phyloP scores from a whole-genome alignment of 2,797 vertebrate genomes.

The Malacoraja senta region DNA sequence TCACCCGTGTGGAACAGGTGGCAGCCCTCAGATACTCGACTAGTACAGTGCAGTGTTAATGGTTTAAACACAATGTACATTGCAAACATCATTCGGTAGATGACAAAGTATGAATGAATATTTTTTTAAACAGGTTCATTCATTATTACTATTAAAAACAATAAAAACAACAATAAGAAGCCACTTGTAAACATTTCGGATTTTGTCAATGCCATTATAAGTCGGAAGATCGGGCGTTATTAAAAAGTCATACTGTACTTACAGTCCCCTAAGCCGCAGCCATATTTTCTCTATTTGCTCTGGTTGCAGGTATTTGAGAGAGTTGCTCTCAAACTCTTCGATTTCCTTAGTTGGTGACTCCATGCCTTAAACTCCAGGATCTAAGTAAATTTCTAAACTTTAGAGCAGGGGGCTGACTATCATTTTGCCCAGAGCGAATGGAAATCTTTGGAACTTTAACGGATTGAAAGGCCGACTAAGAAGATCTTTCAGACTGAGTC shows the following conservation, averaged over 20 bases:
- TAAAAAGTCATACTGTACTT: constrained; percentile 60
- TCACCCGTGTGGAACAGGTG: not conserved
- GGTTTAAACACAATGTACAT: not conserved
- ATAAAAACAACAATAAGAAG: not conserved
- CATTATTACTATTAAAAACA: not conserved
- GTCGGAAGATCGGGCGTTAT: not conserved
- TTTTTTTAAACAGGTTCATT: not conserved
- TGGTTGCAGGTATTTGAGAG: constrained; percentile 90
- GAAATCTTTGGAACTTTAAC: constrained; percentile 45
- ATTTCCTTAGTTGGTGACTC: constrained; percentile 97
- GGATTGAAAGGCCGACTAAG: constrained; percentile 40
- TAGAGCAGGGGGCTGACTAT: constrained; percentile 42
- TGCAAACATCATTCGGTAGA: not conserved
- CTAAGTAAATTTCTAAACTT: constrained; percentile 40
- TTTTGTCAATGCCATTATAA: not conserved
- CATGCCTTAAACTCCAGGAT: constrained; percentile 63
- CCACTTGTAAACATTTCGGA: too few relatives aligned
- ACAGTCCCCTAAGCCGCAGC: constrained; percentile 94
- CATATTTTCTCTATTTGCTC: constrained; percentile 99
- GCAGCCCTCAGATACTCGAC: too few relatives aligned
- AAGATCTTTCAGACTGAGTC: constrained; percentile 41
- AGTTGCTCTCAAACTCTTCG: constrained; percentile 97
- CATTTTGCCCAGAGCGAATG: constrained; percentile 40
- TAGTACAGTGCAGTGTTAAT: not conserved
- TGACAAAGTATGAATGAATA: not conserved